Evolutionary conservation across 2,113 vertebrate genomes (phyloP).

Genomic region (Uria aalge): DNA sequence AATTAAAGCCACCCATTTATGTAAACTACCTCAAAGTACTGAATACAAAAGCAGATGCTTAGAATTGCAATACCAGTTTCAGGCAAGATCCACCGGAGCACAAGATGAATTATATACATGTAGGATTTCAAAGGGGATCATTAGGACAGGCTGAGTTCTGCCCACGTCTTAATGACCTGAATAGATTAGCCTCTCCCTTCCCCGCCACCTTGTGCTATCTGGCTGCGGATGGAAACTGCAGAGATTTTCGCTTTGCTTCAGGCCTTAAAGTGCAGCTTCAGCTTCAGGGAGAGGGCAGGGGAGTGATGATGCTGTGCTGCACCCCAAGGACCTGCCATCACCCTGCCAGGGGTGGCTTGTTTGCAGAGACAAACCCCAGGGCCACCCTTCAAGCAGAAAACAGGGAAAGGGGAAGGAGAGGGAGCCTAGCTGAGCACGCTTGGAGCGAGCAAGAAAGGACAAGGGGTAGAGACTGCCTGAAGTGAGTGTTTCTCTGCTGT

Average conservation of each 20-base stretch:
- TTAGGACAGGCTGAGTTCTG: slow-evolving; percentile 32
- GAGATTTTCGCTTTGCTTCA: not conserved
- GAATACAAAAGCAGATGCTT: slow-evolving; percentile 35
- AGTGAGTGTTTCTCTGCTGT: not conserved
- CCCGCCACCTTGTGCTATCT: not conserved
- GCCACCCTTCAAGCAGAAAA: not conserved
- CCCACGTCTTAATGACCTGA: not conserved
- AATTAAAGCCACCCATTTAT: slow-evolving; percentile 40
- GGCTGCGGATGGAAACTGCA: not conserved
- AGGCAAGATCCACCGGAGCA: slow-evolving; percentile 2
- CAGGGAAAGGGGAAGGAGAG: not conserved
- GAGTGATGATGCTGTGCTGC: not conserved
- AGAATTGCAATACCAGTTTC: slow-evolving; percentile 45
- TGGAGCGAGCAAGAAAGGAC: not conserved
- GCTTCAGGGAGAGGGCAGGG: not conserved
- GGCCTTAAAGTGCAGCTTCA: not conserved
- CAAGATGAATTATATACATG: slow-evolving; percentile 21
- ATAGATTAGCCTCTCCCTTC: slow-evolving; percentile 11
- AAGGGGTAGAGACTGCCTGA: not conserved
- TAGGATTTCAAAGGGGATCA: slow-evolving; percentile 29
- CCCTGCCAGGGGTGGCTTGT: not conserved
- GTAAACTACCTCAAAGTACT: slow-evolving; percentile 23
- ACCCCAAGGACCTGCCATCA: not conserved
- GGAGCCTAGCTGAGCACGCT: not conserved
- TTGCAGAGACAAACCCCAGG: not conserved